Conservation (phyloP, 1,140 invertebrate species). For the Drosophila truncata region DNA sequence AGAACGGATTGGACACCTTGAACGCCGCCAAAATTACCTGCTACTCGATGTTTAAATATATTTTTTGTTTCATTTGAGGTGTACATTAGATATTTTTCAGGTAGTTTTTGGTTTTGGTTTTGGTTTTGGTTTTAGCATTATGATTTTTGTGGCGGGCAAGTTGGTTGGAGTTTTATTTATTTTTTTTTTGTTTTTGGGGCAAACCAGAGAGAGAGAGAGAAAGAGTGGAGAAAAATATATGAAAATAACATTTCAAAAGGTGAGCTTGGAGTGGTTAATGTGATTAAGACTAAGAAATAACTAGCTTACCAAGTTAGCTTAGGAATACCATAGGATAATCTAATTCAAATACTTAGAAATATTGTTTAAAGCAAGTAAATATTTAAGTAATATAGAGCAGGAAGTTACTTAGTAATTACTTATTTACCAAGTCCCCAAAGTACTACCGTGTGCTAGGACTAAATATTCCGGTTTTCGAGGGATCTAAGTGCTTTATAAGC, state of each 20-base stretch:
- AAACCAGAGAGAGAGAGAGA: constrained; percentile 47
- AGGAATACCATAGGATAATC: constrained; percentile 4
- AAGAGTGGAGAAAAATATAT: constrained; percentile 52
- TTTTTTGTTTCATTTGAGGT: constrained; percentile 42
- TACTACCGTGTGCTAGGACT: background rate
- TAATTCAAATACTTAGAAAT: background rate
- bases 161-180: constrained; percentile 28
- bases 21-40: constrained; percentile 83
- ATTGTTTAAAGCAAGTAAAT: background rate
- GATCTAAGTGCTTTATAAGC: constrained; percentile 20
- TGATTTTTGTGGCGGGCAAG: constrained; percentile 68
- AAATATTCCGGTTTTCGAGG: background rate
- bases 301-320: constrained; percentile 33
- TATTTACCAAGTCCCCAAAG: background rate
- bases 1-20: constrained; percentile 75
- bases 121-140: constrained; percentile 27
- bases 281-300: constrained; percentile 23
- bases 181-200: constrained; percentile 9
- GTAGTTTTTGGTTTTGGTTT: constrained; percentile 20
- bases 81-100: constrained; percentile 23
- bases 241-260: constrained; percentile 42
- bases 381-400: background rate
- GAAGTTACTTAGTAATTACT: background rate
- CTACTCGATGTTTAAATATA: constrained; percentile 58
- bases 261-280: constrained; percentile 38